A percentile compares a stretch with the other conserved stretches of the same genome.
phyloP scores from a whole-genome alignment of 2,888 invertebrate species.

The Pecten maximus region DNA sequence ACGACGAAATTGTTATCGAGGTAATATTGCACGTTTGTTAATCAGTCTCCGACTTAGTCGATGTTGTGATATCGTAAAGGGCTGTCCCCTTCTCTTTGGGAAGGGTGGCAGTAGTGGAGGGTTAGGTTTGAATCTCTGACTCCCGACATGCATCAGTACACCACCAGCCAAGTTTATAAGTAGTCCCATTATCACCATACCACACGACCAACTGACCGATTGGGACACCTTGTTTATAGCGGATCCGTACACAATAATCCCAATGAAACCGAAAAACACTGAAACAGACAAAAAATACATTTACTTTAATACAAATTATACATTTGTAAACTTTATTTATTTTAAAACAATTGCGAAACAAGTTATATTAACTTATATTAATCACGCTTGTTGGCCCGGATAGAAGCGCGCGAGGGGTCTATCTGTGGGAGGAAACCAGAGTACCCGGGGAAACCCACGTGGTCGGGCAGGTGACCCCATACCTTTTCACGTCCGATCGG shows the following conservation, averaged over 20 bases:
- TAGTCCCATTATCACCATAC: slow-evolving; percentile 47
- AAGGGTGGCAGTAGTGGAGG: slow-evolving; percentile 22
- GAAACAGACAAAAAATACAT: too few species aligned
- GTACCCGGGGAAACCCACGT: too few species aligned
- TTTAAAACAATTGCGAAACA: too few species aligned
- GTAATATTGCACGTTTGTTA: slow-evolving; percentile 33
- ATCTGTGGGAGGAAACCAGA: too few species aligned
- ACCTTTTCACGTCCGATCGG: too few species aligned
- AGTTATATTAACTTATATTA: too few species aligned
- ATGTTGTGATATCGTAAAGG: slow-evolving; percentile 2
- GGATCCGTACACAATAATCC: slow-evolving; percentile 50
- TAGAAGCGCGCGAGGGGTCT: too few species aligned
- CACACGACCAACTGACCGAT: slow-evolving; percentile 49
- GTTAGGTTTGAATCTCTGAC: slow-evolving; percentile 36
- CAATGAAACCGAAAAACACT: slow-evolving; percentile 51
- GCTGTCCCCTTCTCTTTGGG: neutral
- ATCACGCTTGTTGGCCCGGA: too few species aligned
- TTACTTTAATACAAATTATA: too few species aligned
- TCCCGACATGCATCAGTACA: slow-evolving; percentile 50
- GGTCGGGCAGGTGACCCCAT: too few species aligned
- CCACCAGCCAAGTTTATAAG: slow-evolving; percentile 47
- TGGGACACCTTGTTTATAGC: slow-evolving; percentile 41
- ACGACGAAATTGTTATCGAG: neutral
- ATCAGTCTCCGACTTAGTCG: neutral
- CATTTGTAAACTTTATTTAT: too few species aligned